These are phyloP conservation scores for Amiota minor DNA, from an alignment of 2,888 invertebrate genomes.

Conservation along the genomic window DNA sequence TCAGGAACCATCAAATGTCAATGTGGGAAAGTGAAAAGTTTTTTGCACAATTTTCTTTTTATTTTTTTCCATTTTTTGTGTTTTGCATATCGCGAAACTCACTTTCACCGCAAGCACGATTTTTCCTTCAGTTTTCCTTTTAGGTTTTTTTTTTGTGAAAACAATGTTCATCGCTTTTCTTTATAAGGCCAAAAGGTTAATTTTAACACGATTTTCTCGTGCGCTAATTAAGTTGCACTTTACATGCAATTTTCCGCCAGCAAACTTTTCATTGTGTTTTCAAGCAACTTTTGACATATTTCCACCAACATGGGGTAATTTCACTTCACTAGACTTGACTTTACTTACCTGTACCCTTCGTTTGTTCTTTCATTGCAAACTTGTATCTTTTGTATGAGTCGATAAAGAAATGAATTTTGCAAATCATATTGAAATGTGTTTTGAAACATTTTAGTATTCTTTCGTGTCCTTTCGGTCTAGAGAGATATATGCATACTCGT, in stretches of 20 bases:
- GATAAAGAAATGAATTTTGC: slow-evolving; percentile 58
- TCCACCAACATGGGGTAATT: not conserved
- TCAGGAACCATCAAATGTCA: slow-evolving; percentile 11
- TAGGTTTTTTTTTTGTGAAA: not conserved
- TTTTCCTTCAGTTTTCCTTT: not conserved
- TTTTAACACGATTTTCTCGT: slow-evolving; percentile 39
- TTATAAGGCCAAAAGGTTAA: slow-evolving; percentile 44
- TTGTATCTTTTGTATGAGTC: slow-evolving; percentile 56
- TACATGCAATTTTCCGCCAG: slow-evolving; percentile 22
- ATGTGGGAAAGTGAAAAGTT: not conserved
- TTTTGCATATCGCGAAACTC: not conserved
- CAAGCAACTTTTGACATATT: slow-evolving; percentile 10
- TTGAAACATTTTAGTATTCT: slow-evolving; percentile 52
- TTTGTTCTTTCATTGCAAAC: slow-evolving; percentile 55
- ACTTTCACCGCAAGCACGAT: slow-evolving; percentile 29
- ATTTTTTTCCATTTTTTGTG: not conserved
- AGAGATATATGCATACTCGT: not conserved
- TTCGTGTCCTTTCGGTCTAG: not conserved
- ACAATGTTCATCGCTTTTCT: slow-evolving; percentile 15
- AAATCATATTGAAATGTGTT: slow-evolving; percentile 45
- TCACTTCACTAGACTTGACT: not conserved
- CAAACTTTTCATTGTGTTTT: slow-evolving; percentile 1
- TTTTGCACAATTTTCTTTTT: not conserved
- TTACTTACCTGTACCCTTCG: slow-evolving; percentile 52
- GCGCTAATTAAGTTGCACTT: slow-evolving; percentile 31